phyloP scores from a whole-genome alignment of 2,113 vertebrate genomes.

The Agapornis roseicollis region DNA sequence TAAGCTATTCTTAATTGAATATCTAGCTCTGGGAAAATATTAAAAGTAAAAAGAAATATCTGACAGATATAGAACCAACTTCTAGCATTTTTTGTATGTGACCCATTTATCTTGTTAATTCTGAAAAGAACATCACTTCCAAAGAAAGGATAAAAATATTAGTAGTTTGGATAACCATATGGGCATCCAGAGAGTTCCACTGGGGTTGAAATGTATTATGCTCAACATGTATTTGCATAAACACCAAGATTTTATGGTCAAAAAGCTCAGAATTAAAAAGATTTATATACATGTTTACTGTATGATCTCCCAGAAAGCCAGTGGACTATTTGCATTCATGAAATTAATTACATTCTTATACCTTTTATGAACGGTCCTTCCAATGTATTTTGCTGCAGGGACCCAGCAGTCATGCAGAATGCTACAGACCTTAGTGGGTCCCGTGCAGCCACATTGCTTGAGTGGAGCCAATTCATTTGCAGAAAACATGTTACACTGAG shows the following conservation, averaged over 20 bases:
- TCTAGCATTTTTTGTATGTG: constrained; percentile 10
- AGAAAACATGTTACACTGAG: not conserved
- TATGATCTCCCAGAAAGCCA: not conserved
- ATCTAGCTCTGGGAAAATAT: constrained; percentile 13
- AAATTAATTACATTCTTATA: not conserved
- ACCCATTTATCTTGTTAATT: constrained; percentile 30
- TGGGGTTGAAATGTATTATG: constrained; percentile 1
- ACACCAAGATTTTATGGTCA: not conserved
- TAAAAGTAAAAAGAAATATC: constrained; percentile 29
- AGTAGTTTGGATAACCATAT: not conserved
- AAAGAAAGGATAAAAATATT: constrained; percentile 35
- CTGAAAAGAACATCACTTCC: not conserved
- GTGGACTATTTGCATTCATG: not conserved
- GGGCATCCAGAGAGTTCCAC: not conserved
- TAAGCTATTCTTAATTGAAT: constrained; percentile 22
- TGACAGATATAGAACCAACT: not conserved
- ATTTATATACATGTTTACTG: not conserved
- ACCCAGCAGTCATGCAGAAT: not conserved
- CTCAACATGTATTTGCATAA: not conserved
- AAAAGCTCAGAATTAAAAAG: not conserved
- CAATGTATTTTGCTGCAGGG: not conserved
- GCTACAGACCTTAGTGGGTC: not conserved
- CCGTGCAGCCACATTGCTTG: not conserved
- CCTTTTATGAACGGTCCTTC: not conserved
- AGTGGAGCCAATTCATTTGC: not conserved